These are phyloP conservation scores for Lithobius niger DNA, from an alignment of 1,140 invertebrate species.

Conservation along the genomic window DNA sequence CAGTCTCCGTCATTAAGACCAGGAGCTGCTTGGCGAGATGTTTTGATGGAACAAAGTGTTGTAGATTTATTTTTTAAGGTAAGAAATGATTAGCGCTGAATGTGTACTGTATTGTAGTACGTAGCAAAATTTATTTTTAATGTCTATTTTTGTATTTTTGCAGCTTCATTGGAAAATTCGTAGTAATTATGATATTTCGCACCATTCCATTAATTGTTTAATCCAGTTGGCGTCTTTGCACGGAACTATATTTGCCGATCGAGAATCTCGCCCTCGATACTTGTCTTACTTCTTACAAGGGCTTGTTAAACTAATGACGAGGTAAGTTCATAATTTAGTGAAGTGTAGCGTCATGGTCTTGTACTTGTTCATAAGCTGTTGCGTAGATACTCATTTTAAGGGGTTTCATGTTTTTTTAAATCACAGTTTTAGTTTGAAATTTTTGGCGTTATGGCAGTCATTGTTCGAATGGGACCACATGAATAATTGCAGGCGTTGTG, in stretches of 20 bases:
- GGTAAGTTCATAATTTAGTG: too few relatives aligned
- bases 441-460: too few relatives aligned
- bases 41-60: slow-evolving; percentile 56
- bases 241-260: slow-evolving; percentile 46
- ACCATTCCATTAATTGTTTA: slow-evolving; percentile 61
- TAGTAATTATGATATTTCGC: slow-evolving; percentile 52
- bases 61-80: slow-evolving; percentile 62
- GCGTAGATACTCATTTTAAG: too few relatives aligned
- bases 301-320: slow-evolving; percentile 25
- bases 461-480: too few relatives aligned
- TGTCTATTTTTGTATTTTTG: slow-evolving; percentile 17
- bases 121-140: neutral
- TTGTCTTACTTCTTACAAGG: slow-evolving; percentile 32
- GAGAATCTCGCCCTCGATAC: slow-evolving; percentile 49
- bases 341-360: too few relatives aligned
- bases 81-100: slow-evolving; percentile 16
- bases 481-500: too few relatives aligned
- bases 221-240: slow-evolving; percentile 65
- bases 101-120: neutral
- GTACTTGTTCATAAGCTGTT: too few relatives aligned
- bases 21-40: slow-evolving; percentile 51
- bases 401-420: neutral
- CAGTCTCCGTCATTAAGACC: slow-evolving; percentile 47
- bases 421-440: neutral
- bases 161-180: slow-evolving; percentile 67